Evolutionary conservation across 2,797 vertebrate species (phyloP).

Genomic region (Falco cherrug): DNA sequence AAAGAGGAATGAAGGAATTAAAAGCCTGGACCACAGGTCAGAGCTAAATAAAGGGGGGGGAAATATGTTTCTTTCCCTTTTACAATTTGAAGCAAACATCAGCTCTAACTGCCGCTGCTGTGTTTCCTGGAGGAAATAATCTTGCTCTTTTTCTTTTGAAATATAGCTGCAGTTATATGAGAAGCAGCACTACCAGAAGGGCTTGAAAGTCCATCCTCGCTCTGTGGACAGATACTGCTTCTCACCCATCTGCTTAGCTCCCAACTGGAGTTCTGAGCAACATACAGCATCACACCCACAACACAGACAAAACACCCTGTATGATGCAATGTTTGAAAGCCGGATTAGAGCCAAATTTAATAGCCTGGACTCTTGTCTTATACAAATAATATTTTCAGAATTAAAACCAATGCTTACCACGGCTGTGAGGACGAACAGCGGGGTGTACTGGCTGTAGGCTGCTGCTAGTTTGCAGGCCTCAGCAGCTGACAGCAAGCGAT

Average conservation of each 20-base stretch:
- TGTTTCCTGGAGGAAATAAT: not conserved
- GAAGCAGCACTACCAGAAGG: not conserved
- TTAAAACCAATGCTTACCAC: slow-evolving; percentile 75
- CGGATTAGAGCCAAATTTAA: not conserved
- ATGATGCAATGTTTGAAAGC: not conserved
- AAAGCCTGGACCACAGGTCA: not conserved
- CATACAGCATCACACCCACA: not conserved
- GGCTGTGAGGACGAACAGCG: slow-evolving; percentile 90
- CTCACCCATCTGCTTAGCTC: not conserved
- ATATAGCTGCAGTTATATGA: not conserved
- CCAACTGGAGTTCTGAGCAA: not conserved
- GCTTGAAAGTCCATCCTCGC: not conserved
- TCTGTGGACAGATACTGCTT: not conserved
- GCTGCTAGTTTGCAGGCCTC: slow-evolving; percentile 90
- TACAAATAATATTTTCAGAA: not conserved
- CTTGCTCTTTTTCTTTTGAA: not conserved
- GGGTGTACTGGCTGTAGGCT: slow-evolving; percentile 88
- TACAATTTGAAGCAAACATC: not conserved
- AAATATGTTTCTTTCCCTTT: not conserved
- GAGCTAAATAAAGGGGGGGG: not conserved
- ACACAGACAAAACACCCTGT: not conserved
- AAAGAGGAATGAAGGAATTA: not conserved
- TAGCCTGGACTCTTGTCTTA: not conserved
- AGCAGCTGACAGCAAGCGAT: slow-evolving; percentile 88
- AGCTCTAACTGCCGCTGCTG: not conserved